phyloP scores from a whole-genome alignment of 2,888 invertebrate species.

The Drosophila buzzatii region DNA sequence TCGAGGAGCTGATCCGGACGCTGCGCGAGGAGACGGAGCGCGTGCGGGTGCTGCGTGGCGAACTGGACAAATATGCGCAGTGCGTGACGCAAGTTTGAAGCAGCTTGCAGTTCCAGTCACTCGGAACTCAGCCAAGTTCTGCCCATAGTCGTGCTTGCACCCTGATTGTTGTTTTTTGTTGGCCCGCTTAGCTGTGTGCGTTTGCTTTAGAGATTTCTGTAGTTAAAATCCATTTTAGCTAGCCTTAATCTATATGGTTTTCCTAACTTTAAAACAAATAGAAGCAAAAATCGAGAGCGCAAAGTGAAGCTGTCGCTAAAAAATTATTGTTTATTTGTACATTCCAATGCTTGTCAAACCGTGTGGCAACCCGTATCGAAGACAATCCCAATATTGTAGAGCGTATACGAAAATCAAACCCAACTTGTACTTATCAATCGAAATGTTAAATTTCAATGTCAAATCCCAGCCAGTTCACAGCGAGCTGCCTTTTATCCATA shows the following conservation, averaged over 20 bases:
- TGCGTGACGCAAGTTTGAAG: conserved; percentile 90
- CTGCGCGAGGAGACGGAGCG: conserved; percentile 88
- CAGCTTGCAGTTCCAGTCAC: conserved; percentile 16
- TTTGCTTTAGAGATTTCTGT: conserved; percentile 57
- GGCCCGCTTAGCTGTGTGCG: conserved; percentile 54
- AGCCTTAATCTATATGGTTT: conserved; percentile 65
- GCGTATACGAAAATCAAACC: conserved; percentile 12
- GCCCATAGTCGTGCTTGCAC: conserved; percentile 53
- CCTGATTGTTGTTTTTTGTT: conserved; percentile 57
- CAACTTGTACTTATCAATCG: conserved; percentile 57
- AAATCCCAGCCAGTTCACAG: conserved; percentile 27
- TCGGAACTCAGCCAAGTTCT: conserved; percentile 23
- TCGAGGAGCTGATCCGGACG: conserved; percentile 88
- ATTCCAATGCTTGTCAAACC: conserved; percentile 66
- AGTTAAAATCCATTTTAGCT: conserved; percentile 73
- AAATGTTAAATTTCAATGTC: conserved; percentile 20
- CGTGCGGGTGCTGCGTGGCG: conserved; percentile 88
- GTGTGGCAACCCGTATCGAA: conserved; percentile 53
- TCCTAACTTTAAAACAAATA: conserved; percentile 6
- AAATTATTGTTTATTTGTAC: conserved; percentile 34
- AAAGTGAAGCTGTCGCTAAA: conserved; percentile 7
- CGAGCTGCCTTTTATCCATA: conserved; percentile 34
- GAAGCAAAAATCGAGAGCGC: background rate
- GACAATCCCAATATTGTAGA: conserved; percentile 61
- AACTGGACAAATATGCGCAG: conserved; percentile 90